phyloP scores from a whole-genome alignment of 2,113 vertebrate genomes.

The Campylomormyrus tamandua region DNA sequence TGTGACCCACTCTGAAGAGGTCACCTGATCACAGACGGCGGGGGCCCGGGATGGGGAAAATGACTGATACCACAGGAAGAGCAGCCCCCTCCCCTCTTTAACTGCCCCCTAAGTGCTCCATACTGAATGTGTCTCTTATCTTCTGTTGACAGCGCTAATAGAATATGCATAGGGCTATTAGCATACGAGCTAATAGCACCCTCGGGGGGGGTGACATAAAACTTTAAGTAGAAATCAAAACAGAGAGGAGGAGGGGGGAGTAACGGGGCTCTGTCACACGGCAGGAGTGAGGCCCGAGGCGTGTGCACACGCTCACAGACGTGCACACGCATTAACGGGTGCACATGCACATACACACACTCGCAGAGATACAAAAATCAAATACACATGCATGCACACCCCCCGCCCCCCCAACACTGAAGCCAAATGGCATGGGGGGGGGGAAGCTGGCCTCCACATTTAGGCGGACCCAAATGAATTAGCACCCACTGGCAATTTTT shows the following conservation, averaged over 20 bases:
- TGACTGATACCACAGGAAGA: conserved; percentile 73
- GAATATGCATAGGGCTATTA: conserved; percentile 89
- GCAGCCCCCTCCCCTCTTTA: conserved; percentile 71
- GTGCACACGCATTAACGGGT: background rate
- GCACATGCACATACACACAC: background rate
- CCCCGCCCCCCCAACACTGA: background rate
- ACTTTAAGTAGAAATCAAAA: conserved; percentile 97
- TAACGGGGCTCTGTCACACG: conserved; percentile 78
- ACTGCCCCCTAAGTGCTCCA: conserved; percentile 80
- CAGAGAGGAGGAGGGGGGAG: conserved; percentile 60
- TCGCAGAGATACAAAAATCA: background rate
- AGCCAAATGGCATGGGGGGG: conserved; percentile 62
- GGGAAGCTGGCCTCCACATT: conserved; percentile 32
- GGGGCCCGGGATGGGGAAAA: conserved; percentile 67
- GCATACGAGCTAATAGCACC: conserved; percentile 88
- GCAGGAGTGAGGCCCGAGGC: conserved; percentile 67
- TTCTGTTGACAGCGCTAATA: conserved; percentile 79
- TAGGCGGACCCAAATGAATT: background rate
- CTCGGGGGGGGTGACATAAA: conserved; percentile 81
- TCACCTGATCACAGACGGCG: conserved; percentile 56
- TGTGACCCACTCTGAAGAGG: background rate
- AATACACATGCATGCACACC: conserved; percentile 14
- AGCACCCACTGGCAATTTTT: background rate
- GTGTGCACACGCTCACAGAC: background rate
- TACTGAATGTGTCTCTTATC: conserved; percentile 76